Percentiles rank a stretch among this genome's conserved stretches.
These are phyloP conservation scores for Sepioteuthis lessoniana DNA, from an alignment of 2,888 invertebrate species.

Conservation along the genomic window DNA sequence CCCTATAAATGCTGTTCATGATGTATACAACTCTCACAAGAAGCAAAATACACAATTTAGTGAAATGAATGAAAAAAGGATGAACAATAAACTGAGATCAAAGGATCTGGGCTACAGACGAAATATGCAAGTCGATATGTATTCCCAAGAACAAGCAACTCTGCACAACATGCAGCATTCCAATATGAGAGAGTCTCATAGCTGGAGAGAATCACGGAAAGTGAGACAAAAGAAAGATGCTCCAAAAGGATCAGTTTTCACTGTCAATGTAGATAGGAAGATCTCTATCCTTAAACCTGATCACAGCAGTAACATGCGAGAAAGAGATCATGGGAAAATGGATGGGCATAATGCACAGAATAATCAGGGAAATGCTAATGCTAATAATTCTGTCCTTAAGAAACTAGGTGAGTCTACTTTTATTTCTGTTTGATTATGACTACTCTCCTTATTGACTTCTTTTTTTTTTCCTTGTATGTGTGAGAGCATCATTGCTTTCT, in stretches of 20 bases:
- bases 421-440: too few relatives aligned
- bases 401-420: neutral
- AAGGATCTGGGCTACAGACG: neutral
- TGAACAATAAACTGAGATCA: neutral
- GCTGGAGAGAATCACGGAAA: slow-evolving; percentile 36
- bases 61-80: slow-evolving; percentile 43
- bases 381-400: neutral
- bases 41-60: neutral
- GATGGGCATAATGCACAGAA: neutral
- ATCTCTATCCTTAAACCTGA: neutral
- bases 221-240: slow-evolving; percentile 36
- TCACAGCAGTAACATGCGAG: neutral
- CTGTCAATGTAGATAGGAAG: neutral
- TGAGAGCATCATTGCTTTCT: too few relatives aligned
- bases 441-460: too few relatives aligned
- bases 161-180: slow-evolving; percentile 34
- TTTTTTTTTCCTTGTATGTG: too few relatives aligned
- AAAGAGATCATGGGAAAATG: neutral
- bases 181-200: slow-evolving; percentile 35
- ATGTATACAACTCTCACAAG: neutral
- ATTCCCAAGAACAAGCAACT: neutral
- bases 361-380: neutral
- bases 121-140: neutral
- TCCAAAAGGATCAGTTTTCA: neutral
- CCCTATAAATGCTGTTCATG: neutral